Evolutionary conservation across 2,888 invertebrate species (phyloP), one percentile per base, ranked within the genome.

Genomic region (Coelopa pilipes): DNA sequence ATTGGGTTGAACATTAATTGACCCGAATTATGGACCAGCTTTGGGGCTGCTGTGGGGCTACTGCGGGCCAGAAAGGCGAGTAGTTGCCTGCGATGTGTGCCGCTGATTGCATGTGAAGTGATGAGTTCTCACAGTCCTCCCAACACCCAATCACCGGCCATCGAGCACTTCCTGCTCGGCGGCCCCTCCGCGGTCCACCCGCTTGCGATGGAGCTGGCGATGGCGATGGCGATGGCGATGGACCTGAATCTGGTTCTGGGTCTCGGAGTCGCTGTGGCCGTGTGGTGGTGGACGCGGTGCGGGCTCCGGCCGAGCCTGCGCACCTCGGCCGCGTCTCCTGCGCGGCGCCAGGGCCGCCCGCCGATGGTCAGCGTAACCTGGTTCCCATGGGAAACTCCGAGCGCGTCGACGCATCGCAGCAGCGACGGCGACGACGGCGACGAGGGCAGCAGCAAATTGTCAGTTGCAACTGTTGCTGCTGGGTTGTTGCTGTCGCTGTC

Each of bases 291-390:
- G 10, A 53, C 10, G 49, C 49, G 10, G 49, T 49, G 49, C n/a
- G 3, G 53, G 15, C 53, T 53, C 15, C 10, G 13, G 4, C 10
- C 53, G 53, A 53, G n/a, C 53, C 13, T 15, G 5, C 13, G 53
- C 53, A 53, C 53, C 3, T 7, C 13, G 3, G 53, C 53, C 53
- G 15, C 13, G 10, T 53, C 53, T 15, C 53, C 15, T 13, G 15
- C 53, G 10, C 5, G 10, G 53, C 53, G 13, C 13, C 15, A 53
- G 53, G n/a, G 53, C 53, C 5, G 53, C 53, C 62, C n/a, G 15
- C 13, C n/a, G 34, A 24, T 47, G 70, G 46, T 78, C 76, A 78
- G 77, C 80, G 78, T 82, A 82, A 83, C 82, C 82, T 81, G 80
- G 79, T 82, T 82, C 83, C 82, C 83, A 82, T 77, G 79, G 75